Percentiles rank a stretch among this genome's conserved stretches.
Evolutionary conservation across 2,888 invertebrate species (phyloP).

Genomic region (Strigamia maritima): DNA sequence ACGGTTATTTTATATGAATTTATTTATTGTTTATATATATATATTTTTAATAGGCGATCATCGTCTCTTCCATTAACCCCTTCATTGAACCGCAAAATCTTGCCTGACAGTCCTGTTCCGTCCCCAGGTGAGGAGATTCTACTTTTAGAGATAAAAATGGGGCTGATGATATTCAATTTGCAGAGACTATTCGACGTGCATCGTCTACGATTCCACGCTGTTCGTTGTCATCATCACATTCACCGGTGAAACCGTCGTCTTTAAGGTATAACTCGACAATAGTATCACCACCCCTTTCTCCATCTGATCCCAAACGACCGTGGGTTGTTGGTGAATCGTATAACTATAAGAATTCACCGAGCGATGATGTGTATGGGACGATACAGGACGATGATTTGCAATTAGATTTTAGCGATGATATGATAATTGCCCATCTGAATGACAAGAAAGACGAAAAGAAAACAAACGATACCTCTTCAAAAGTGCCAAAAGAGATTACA

Average conservation of each 20-base stretch:
- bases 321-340: not conserved
- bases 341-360: not conserved
- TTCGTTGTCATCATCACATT: not conserved
- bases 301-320: not conserved
- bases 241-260: not conserved
- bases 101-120: conserved; percentile 39
- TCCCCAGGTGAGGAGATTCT: conserved; percentile 39
- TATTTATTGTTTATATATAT: not conserved
- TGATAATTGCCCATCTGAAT: conserved; percentile 13
- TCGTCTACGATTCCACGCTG: not conserved
- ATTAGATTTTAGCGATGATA: conserved; percentile 35
- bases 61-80: conserved; percentile 29
- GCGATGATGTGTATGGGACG: not conserved
- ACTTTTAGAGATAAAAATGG: not conserved
- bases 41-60: conserved; percentile 17
- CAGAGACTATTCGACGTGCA: conserved; percentile 26
- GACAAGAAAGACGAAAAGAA: not conserved
- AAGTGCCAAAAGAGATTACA: conserved; percentile 27
- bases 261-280: conserved; percentile 13
- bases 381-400: conserved; percentile 14
- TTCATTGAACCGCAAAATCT: conserved; percentile 5
- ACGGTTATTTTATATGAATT: not conserved
- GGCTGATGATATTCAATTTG: not conserved
- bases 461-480: not conserved
- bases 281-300: conserved; percentile 20